Percentiles rank a stretch among this genome's conserved stretches.
phyloP scores from a whole-genome alignment of 1,140 invertebrate species.

The Helicoverpa zea region DNA sequence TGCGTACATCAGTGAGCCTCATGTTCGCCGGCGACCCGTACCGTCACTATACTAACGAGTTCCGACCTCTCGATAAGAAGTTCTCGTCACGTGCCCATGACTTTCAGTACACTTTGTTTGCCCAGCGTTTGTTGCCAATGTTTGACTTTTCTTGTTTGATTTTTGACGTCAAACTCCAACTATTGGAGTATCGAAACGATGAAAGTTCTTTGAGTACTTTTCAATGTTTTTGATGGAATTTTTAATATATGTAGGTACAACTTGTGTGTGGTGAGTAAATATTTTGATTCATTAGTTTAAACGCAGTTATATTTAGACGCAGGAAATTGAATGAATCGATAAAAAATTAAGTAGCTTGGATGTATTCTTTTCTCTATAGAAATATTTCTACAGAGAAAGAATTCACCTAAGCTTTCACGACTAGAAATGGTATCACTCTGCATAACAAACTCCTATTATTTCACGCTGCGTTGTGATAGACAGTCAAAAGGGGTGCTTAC shows the following conservation, averaged over 20 bases:
- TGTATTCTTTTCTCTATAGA: too few species aligned
- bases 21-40: neutral
- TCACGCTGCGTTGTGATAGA: neutral
- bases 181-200: slow-evolving; percentile 13
- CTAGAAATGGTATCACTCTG: neutral
- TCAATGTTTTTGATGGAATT: neutral
- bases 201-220: slow-evolving; percentile 18
- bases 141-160: slow-evolving; percentile 53
- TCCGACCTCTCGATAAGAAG: slow-evolving; percentile 53
- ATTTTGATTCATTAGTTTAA: too few species aligned
- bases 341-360: too few species aligned
- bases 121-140: slow-evolving; percentile 60
- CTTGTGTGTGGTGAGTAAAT: too few species aligned
- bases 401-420: too few species aligned
- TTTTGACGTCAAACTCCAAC: slow-evolving; percentile 24
- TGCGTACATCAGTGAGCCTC: neutral
- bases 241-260: neutral
- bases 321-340: too few species aligned
- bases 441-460: neutral
- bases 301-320: too few species aligned
- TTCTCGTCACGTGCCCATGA: slow-evolving; percentile 60
- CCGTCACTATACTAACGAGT: slow-evolving; percentile 47
- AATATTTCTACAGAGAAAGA: too few species aligned
- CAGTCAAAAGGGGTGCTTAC: neutral
- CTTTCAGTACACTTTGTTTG: slow-evolving; percentile 62